Percentiles rank a stretch among this genome's conserved stretches.
Evolutionary conservation across 2,888 invertebrate genomes (phyloP).

Genomic region (Tetranychus piercei): DNA sequence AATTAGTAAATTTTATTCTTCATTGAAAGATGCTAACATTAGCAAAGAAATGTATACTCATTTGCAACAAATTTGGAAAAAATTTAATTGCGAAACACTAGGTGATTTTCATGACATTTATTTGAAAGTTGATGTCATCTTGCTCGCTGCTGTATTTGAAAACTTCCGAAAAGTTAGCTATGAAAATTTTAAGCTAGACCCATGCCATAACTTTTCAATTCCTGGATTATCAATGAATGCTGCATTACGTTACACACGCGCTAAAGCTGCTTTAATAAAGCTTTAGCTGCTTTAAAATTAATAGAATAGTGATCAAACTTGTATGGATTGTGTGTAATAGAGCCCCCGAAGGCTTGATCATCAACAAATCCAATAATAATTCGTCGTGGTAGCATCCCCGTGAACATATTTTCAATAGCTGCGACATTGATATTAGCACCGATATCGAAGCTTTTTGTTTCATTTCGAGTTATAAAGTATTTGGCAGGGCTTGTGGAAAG

Average conservation of each 20-base stretch:
- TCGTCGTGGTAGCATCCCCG: conserved; percentile 5
- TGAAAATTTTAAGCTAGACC: not conserved
- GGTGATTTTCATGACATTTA: not conserved
- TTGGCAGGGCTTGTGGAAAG: not conserved
- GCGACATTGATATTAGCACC: not conserved
- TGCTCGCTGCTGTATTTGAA: not conserved
- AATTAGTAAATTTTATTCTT: not conserved
- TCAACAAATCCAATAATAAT: not conserved
- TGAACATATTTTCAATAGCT: not conserved
- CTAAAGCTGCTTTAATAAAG: not conserved
- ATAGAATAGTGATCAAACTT: not conserved
- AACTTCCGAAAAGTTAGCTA: not conserved
- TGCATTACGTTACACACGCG: not conserved
- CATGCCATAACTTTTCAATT: not conserved
- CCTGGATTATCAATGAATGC: not conserved
- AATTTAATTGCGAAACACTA: not conserved
- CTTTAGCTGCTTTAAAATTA: too few relatives aligned
- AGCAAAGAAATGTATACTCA: not conserved
- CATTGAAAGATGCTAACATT: not conserved
- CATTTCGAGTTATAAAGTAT: not conserved
- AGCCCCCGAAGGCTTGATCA: not conserved
- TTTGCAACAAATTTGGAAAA: not conserved
- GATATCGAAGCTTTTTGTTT: not conserved
- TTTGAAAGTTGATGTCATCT: not conserved
- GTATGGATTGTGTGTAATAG: not conserved